A percentile compares a stretch with the other conserved stretches of the same genome.
Evolutionary conservation across 92 coral and sea anemone genomes (phyloP).

Genomic region (Zoanthus sociatus): DNA sequence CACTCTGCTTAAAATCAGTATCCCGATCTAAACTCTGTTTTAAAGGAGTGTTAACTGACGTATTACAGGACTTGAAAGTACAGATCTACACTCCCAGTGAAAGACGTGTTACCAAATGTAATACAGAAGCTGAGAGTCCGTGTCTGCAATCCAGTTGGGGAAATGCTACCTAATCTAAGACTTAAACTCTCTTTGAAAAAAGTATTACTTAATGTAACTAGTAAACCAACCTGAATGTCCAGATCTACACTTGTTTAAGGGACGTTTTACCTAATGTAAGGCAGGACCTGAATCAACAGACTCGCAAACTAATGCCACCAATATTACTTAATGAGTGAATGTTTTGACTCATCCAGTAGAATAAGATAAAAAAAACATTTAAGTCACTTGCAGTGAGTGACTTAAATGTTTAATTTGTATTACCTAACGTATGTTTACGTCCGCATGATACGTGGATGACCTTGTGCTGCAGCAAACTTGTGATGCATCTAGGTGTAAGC

Average conservation of each 20-base stretch:
- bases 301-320: too few species aligned
- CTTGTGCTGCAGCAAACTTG: constrained; percentile 73
- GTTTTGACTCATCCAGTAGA: too few species aligned
- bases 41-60: background rate
- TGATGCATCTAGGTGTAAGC: constrained; percentile 75
- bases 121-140: background rate
- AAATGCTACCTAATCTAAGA: background rate
- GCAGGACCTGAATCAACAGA: background rate
- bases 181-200: background rate
- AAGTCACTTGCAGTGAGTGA: too few species aligned
- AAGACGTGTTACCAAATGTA: background rate
- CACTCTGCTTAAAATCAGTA: background rate
- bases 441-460: constrained; percentile 91
- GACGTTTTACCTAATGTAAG: background rate
- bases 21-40: background rate
- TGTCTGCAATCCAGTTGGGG: background rate
- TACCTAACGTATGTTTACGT: constrained; percentile 88
- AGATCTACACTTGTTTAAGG: background rate
- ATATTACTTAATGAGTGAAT: too few species aligned
- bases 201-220: background rate
- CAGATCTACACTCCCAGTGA: background rate
- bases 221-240: background rate
- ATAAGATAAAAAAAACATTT: too few species aligned
- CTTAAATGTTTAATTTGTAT: too few species aligned
- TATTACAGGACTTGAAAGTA: background rate